Conservation (phyloP, 1,140 invertebrate genomes). For the Drosophila nebulosa region DNA sequence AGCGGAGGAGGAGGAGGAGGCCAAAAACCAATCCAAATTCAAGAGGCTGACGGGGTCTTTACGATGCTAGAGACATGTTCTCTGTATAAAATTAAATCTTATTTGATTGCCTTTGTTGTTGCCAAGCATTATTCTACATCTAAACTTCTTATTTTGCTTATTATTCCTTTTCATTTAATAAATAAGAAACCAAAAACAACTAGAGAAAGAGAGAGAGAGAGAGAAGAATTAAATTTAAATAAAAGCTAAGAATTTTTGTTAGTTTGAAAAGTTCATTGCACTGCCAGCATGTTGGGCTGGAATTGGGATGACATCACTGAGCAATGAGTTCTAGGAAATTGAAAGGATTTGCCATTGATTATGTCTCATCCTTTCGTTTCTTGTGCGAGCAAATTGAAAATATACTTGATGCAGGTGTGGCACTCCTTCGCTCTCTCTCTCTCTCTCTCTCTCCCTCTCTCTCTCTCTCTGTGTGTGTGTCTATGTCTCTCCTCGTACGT, state of each 20-base stretch:
- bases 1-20: constrained; percentile 3
- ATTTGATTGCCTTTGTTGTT: constrained; percentile 64
- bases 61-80: constrained; percentile 60
- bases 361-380: background rate
- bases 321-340: constrained; percentile 36
- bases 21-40: constrained; percentile 2
- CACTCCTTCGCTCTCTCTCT: background rate
- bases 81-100: constrained; percentile 73
- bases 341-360: constrained; percentile 45
- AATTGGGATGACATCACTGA: background rate
- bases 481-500: constrained; percentile 53
- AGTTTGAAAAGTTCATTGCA: constrained; percentile 60
- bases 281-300: background rate
- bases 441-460: background rate
- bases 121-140: constrained; percentile 60
- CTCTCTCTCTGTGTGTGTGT: background rate
- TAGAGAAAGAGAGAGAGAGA: no score
- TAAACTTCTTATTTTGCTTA: constrained; percentile 57
- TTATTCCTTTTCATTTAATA: constrained; percentile 58
- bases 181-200: constrained; percentile 19
- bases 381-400: background rate
- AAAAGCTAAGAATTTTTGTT: constrained; percentile 51
- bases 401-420: constrained; percentile 42
- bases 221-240: constrained; percentile 49
- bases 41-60: constrained; percentile 25